These are phyloP conservation scores for Molorchus minor DNA, from an alignment of 2,888 invertebrate genomes.

Conservation along the genomic window DNA sequence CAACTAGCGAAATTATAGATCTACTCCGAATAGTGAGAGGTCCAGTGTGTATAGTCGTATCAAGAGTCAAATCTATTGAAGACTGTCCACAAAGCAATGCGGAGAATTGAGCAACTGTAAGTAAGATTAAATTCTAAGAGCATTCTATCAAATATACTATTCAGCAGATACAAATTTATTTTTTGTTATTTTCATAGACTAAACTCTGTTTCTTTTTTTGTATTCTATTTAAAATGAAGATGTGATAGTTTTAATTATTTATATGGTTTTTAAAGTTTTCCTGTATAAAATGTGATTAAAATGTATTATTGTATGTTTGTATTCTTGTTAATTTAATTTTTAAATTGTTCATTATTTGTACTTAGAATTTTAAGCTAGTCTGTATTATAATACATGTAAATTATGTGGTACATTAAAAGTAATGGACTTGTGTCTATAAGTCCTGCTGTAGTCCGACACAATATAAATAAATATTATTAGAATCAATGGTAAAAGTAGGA, in stretches of 20 bases:
- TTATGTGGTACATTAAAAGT: constrained; percentile 38
- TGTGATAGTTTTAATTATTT: constrained; percentile 30
- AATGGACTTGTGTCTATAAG: constrained; percentile 51
- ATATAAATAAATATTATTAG: constrained; percentile 34
- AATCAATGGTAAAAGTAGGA: constrained; percentile 43
- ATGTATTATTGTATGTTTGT: constrained; percentile 34
- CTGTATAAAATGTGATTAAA: constrained; percentile 44
- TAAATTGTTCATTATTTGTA: constrained; percentile 40
- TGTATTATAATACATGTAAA: constrained; percentile 42
- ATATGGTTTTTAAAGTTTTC: constrained; percentile 31
- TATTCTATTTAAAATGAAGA: constrained; percentile 22
- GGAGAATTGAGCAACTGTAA: constrained; percentile 60
- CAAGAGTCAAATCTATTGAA: constrained; percentile 59
- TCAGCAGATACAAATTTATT: constrained; percentile 33
- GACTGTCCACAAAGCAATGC: constrained; percentile 62
- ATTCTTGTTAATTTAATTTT: constrained; percentile 38
- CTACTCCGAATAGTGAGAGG: constrained; percentile 82
- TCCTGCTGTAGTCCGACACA: constrained; percentile 44
- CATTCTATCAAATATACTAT: constrained; percentile 42
- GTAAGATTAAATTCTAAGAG: constrained; percentile 52
- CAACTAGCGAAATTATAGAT: constrained; percentile 83
- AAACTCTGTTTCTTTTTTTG: constrained; percentile 23
- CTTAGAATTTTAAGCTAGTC: constrained; percentile 52
- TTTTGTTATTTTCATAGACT: constrained; percentile 19
- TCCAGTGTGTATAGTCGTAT: constrained; percentile 81